phyloP scores from a whole-genome alignment of 2,113 vertebrate genomes.

The Saccopteryx bilineata region DNA sequence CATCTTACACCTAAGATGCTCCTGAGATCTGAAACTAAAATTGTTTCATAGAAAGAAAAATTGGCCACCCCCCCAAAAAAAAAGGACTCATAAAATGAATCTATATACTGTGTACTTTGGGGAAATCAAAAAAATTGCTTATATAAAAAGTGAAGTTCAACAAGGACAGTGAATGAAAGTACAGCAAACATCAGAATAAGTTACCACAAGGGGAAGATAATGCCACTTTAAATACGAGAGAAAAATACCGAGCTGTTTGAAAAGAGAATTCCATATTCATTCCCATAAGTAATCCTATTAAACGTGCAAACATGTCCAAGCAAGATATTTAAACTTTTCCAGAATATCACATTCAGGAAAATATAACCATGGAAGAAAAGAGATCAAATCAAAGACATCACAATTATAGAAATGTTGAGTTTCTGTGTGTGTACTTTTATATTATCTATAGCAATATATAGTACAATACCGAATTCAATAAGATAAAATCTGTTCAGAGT shows the following conservation, averaged over 20 bases:
- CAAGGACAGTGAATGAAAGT: not conserved
- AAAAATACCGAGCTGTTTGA: not conserved
- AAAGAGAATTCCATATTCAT: not conserved
- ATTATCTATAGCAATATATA: not conserved
- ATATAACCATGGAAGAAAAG: not conserved
- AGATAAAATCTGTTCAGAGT: not conserved
- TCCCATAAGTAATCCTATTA: not conserved
- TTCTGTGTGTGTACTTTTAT: not conserved
- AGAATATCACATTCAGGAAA: not conserved
- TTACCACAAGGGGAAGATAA: not conserved
- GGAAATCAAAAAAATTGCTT: not conserved
- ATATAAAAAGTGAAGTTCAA: not conserved
- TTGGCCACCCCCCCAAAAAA: not conserved
- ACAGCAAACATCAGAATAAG: not conserved
- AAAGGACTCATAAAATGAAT: conserved; percentile 1
- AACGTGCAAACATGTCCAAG: not conserved
- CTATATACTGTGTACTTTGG: not conserved
- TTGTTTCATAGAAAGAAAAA: not conserved
- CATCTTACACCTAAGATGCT: not conserved
- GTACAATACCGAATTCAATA: not conserved
- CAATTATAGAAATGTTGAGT: not conserved
- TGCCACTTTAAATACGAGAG: not conserved
- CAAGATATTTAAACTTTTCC: not conserved
- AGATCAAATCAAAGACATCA: not conserved
- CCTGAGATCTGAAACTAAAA: not conserved